Evolutionary conservation across 2,113 vertebrate genomes (phyloP), one percentile per base, ranked within the genome.

Genomic region (Vulpes lagopus): DNA sequence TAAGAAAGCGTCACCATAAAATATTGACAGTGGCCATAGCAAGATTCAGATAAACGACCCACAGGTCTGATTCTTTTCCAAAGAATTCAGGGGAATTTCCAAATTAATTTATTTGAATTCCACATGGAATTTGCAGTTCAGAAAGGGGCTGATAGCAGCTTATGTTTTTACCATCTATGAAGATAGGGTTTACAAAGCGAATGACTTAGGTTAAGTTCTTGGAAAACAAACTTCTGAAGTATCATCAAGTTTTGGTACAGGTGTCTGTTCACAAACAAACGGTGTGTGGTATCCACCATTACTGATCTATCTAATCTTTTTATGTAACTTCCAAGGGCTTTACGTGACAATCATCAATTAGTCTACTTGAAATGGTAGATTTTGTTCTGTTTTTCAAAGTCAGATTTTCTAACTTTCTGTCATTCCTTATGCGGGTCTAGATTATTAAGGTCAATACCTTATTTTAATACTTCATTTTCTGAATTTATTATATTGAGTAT

Each of bases 11-110:
- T 98, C 97, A 96, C 64, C 57, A 71, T 97, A 91, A 98, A 97
- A 93, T 97, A 84, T 87, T 71, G 57, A 80, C 79, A 81, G 84
- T 89, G 35, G 25, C 69, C 84, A 23, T 15, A 57, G 71, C 27
- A 87, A 85, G 94, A 85, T 79, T 92, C 32, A 30, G 87, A 95
- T 93, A 94, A 94, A 89, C 79, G 95, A 97, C 95, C 96, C 81
- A 51, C 65, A 89, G 96, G 25, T 96, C 97, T 97, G 81, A 89
- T 82, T 96, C 64, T 59, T 91, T 93, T 91, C 97, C 94, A 93
- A 94, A 97, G 74, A 98, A 96, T 98, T 96, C 81, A 97, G 94
- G 98, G 98, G 98, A 97, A 97, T 98, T 98, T 98, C 98, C 98
- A 95, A 91, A 94, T 95, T 97, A 96, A 97, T 96, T 96, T 73